Percentiles rank a stretch among this genome's conserved stretches.
phyloP scores from a whole-genome alignment of 2,113 vertebrate genomes.

The Dromas ardeola region DNA sequence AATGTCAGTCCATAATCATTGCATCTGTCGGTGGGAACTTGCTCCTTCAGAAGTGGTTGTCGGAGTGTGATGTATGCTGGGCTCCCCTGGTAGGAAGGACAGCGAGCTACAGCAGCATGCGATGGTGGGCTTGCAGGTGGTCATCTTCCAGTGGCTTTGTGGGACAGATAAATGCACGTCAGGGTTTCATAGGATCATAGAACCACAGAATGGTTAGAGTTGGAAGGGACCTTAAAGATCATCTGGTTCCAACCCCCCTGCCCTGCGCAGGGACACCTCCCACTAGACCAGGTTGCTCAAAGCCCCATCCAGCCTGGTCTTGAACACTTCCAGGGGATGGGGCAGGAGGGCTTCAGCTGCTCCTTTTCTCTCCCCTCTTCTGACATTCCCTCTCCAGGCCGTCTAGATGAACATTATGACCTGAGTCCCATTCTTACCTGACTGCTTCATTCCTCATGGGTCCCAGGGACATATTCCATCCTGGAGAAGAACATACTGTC shows the following conservation, averaged over 20 bases:
- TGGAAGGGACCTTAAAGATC: no score
- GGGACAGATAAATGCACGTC: background rate
- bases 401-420: background rate
- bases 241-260: no score
- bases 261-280: no score
- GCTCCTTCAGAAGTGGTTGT: background rate
- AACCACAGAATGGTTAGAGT: no score
- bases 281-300: no score
- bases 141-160: background rate
- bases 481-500: background rate
- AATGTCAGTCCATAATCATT: background rate
- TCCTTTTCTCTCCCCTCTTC: background rate
- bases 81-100: background rate
- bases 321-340: no score
- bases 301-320: no score
- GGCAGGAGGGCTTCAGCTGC: background rate
- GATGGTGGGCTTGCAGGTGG: background rate
- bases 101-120: accelerated
- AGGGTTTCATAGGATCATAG: background rate
- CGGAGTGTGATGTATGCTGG: background rate
- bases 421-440: background rate
- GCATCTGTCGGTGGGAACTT: background rate
- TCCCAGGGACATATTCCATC: background rate
- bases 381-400: background rate
- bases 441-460: background rate